Conservation (phyloP, 2,888 invertebrate genomes). For the Tachystola acroxantha region DNA sequence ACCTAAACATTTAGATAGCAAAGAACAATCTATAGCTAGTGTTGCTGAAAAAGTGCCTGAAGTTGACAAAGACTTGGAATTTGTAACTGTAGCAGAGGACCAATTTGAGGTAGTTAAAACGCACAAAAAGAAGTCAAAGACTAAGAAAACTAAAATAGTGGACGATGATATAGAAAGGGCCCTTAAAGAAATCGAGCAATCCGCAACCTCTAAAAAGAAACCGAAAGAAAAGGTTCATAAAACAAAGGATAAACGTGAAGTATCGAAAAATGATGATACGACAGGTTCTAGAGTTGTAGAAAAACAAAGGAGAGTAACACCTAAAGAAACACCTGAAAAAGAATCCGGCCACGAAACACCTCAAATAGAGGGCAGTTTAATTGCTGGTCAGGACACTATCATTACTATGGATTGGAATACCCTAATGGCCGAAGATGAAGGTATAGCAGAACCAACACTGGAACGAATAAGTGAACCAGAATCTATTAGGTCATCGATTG, state of each 20-base stretch:
- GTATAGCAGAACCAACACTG: slow-evolving; percentile 29
- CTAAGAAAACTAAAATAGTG: slow-evolving; percentile 38
- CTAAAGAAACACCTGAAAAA: slow-evolving; percentile 6
- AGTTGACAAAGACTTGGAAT: slow-evolving; percentile 7
- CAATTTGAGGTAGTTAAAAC: slow-evolving; percentile 28
- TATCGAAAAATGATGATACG: too few relatives aligned
- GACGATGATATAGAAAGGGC: slow-evolving; percentile 48
- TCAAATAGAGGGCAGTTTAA: background rate
- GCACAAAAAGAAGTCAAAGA: slow-evolving; percentile 46
- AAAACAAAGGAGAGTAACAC: slow-evolving; percentile 1
- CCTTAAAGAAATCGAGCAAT: slow-evolving; percentile 41
- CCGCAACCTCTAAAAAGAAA: slow-evolving; percentile 23
- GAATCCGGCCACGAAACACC: background rate
- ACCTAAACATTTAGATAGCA: slow-evolving; percentile 15
- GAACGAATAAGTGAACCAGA: slow-evolving; percentile 34
- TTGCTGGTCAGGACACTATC: slow-evolving; percentile 19
- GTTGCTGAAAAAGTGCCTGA: slow-evolving; percentile 8
- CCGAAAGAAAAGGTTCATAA: too few relatives aligned
- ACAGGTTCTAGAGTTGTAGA: background rate
- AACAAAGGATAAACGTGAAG: slow-evolving; percentile 1
- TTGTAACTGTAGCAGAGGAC: slow-evolving; percentile 12
- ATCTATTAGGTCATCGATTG: slow-evolving; percentile 19
- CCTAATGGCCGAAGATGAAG: slow-evolving; percentile 61
- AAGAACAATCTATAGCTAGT: slow-evolving; percentile 2
- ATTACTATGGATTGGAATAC: slow-evolving; percentile 62